A percentile compares a stretch with the other conserved stretches of the same genome.
Evolutionary conservation across 1,140 invertebrate genomes (phyloP).

Genomic region (Agrypnia vestita): DNA sequence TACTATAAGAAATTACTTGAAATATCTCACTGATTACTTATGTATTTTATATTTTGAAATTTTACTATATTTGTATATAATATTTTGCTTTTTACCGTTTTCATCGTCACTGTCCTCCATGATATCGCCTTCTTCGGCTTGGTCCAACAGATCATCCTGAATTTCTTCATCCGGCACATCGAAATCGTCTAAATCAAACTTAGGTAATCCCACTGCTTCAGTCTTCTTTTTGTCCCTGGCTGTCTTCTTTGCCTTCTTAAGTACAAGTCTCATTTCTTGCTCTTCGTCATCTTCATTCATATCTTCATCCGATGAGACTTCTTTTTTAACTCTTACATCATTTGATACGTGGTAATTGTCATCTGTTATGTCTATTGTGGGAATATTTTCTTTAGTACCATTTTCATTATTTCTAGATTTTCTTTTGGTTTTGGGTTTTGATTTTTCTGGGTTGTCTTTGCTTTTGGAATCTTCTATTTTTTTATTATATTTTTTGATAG

Average conservation of each 20-base stretch:
- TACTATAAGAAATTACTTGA: too few relatives aligned
- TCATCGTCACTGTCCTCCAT: conserved; percentile 61
- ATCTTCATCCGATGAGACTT: conserved; percentile 68
- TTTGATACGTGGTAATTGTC: conserved; percentile 33
- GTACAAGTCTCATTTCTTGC: conserved; percentile 61
- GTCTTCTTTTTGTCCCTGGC: conserved; percentile 73
- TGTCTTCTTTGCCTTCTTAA: conserved; percentile 74
- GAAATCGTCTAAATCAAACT: conserved; percentile 79
- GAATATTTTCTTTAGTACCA: conserved; percentile 11
- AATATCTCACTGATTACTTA: too few relatives aligned
- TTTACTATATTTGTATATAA: not conserved
- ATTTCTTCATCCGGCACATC: conserved; percentile 76
- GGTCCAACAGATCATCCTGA: conserved; percentile 72
- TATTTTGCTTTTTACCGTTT: conserved; percentile 46
- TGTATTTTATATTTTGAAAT: too few relatives aligned
- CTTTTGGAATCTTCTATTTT: conserved; percentile 16
- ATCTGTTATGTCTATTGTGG: conserved; percentile 31
- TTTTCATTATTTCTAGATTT: conserved; percentile 34
- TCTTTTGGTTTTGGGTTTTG: conserved; percentile 45
- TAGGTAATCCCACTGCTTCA: conserved; percentile 71
- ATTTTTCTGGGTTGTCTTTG: conserved; percentile 40
- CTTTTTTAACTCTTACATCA: conserved; percentile 60
- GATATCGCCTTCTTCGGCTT: conserved; percentile 70
- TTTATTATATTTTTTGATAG: conserved; percentile 70
- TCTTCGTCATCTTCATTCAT: conserved; percentile 68